phyloP scores from a whole-genome alignment of 2,888 invertebrate species.

The Reticulitermes lucifugus region DNA sequence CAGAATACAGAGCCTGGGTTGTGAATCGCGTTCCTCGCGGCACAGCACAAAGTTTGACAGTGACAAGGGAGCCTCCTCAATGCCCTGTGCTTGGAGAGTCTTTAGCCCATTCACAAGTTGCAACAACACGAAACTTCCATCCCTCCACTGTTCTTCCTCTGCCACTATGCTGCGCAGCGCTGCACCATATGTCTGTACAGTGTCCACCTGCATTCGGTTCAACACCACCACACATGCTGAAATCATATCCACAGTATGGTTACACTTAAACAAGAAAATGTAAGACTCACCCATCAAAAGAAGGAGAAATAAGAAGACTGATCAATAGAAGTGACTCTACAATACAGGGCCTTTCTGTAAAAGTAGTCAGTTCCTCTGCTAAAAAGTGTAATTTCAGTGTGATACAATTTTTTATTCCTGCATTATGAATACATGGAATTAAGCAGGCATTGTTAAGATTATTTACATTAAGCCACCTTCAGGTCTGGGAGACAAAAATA shows the following conservation, averaged over 20 bases:
- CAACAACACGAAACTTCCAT: slow-evolving; percentile 81
- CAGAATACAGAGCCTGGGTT: slow-evolving; percentile 60
- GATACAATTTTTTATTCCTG: no score
- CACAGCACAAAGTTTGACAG: slow-evolving; percentile 80
- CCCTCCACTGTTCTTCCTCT: slow-evolving; percentile 69
- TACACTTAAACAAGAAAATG: no score
- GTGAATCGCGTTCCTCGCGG: slow-evolving; percentile 65
- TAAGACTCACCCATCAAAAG: no score
- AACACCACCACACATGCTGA: slow-evolving; percentile 82
- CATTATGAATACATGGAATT: no score
- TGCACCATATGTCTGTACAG: slow-evolving; percentile 77
- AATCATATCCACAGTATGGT: not conserved
- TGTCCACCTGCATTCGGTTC: slow-evolving; percentile 80
- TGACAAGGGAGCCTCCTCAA: slow-evolving; percentile 80
- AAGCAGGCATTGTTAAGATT: no score
- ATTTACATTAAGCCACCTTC: no score
- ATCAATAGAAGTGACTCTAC: no score
- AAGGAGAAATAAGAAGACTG: no score
- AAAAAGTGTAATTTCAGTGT: no score
- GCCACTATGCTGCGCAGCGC: slow-evolving; percentile 61
- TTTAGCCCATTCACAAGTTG: slow-evolving; percentile 86
- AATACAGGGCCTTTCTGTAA: no score
- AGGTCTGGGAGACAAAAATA: no score
- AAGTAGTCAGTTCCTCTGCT: no score
- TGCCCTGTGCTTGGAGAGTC: slow-evolving; percentile 83